Percentiles rank a stretch among this genome's conserved stretches.
These are phyloP conservation scores for Dolomedes plantarius DNA, from an alignment of 2,888 invertebrate genomes.

Conservation along the genomic window DNA sequence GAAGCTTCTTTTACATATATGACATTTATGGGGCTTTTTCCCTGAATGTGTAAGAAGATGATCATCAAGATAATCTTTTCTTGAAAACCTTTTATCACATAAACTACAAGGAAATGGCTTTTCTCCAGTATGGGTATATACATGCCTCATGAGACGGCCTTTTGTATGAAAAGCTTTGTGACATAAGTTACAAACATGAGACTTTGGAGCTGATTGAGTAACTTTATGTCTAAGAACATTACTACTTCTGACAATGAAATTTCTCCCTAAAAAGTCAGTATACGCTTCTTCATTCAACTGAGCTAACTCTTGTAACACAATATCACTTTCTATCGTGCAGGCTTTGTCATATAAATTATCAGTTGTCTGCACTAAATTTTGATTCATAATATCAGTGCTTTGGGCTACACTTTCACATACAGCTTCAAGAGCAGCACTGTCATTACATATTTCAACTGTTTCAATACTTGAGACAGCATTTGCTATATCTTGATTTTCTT, in stretches of 20 bases:
- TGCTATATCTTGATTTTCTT: neutral
- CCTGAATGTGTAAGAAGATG: neutral
- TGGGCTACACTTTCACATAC: neutral
- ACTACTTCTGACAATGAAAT: neutral
- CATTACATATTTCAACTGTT: neutral
- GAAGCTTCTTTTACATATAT: neutral
- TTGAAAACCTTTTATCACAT: constrained; percentile 1
- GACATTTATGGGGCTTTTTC: neutral
- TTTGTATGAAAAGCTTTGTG: neutral
- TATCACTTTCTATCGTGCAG: neutral
- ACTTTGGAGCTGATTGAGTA: neutral
- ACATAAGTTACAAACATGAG: constrained; percentile 11
- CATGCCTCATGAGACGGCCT: neutral
- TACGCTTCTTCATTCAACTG: neutral
- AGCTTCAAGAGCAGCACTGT: neutral
- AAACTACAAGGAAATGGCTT: neutral
- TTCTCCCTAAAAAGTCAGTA: neutral
- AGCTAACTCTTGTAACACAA: neutral
- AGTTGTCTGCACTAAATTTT: neutral
- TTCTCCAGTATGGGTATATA: neutral
- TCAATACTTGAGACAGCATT: neutral
- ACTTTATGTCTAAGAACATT: neutral
- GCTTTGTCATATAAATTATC: neutral
- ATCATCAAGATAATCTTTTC: constrained; percentile 3
- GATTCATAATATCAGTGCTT: neutral